Conservation (phyloP, 1,140 invertebrate species). For the Drosophila funebris region DNA sequence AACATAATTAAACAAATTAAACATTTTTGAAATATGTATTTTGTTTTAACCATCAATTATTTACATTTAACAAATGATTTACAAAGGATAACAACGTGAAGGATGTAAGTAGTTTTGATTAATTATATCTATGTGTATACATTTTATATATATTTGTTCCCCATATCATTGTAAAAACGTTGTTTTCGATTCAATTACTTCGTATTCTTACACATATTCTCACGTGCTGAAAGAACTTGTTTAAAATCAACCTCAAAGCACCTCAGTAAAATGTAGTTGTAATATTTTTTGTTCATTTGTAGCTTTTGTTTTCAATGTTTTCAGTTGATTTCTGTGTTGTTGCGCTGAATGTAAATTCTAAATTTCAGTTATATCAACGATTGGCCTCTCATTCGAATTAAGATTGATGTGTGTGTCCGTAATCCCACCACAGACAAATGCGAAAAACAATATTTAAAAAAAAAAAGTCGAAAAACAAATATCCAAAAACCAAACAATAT, state of each 20-base stretch:
- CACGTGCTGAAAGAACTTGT: conserved; percentile 26
- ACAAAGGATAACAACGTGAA: conserved; percentile 74
- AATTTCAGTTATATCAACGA: conserved; percentile 56
- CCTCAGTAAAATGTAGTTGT: conserved; percentile 19
- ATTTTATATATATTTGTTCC: conserved; percentile 12
- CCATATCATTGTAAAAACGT: conserved; percentile 33
- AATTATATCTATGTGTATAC: conserved; percentile 34
- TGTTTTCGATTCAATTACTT: conserved; percentile 37
- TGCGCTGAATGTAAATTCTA: conserved; percentile 51
- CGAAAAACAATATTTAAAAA: too few species aligned
- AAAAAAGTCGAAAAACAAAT: too few species aligned
- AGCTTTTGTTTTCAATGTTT: conserved; percentile 13
- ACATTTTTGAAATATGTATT: conserved; percentile 63
- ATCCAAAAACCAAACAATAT: too few species aligned
- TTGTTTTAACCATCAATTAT: conserved; percentile 64
- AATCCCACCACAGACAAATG: conserved; percentile 27
- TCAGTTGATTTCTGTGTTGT: conserved; percentile 38
- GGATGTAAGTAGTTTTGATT: conserved; percentile 79
- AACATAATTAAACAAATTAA: conserved; percentile 23
- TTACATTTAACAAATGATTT: conserved; percentile 58
- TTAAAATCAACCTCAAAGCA: conserved; percentile 13
- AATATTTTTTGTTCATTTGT: conserved; percentile 1
- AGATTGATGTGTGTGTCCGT: conserved; percentile 28
- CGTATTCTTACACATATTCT: conserved; percentile 40
- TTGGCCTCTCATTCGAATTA: conserved; percentile 45